Evolutionary conservation across 2,797 vertebrate species (phyloP).

Genomic region (Tokudaia tokunoshimensis): DNA sequence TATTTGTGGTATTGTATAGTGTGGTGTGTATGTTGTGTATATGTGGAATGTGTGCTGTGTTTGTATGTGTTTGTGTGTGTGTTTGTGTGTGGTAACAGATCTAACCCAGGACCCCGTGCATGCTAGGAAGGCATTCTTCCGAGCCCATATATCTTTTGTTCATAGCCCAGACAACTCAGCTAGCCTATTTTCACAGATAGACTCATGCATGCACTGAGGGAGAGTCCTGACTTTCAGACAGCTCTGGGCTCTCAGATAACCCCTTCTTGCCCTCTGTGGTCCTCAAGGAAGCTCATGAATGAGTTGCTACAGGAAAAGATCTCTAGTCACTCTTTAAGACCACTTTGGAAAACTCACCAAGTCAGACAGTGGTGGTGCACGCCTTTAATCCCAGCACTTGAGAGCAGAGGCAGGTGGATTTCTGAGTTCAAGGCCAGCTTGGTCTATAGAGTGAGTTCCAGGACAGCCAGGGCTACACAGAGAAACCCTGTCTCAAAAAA

Average conservation of each 20-base stretch:
- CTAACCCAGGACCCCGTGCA: background rate
- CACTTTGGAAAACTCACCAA: background rate
- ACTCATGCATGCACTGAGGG: too few relatives aligned
- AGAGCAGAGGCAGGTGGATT: too few relatives aligned
- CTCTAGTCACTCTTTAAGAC: background rate
- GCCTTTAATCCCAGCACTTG: too few relatives aligned
- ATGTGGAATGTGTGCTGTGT: background rate
- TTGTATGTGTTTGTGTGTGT: background rate
- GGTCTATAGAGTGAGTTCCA: too few relatives aligned
- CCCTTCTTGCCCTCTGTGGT: accelerated
- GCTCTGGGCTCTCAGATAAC: background rate
- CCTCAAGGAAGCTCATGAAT: background rate
- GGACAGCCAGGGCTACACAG: too few relatives aligned
- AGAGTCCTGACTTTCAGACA: background rate
- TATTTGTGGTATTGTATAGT: background rate
- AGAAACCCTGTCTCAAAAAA: too few relatives aligned
- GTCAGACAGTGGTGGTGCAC: too few relatives aligned
- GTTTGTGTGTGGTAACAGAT: background rate
- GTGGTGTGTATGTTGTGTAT: background rate
- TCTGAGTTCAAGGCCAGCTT: too few relatives aligned
- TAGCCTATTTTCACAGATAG: background rate
- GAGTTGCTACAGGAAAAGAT: background rate
- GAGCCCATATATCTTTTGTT: background rate
- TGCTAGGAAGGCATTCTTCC: background rate
- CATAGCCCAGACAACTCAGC: background rate